phyloP scores from a whole-genome alignment of 2,888 invertebrate genomes.

The Drosophila subquinaria region DNA sequence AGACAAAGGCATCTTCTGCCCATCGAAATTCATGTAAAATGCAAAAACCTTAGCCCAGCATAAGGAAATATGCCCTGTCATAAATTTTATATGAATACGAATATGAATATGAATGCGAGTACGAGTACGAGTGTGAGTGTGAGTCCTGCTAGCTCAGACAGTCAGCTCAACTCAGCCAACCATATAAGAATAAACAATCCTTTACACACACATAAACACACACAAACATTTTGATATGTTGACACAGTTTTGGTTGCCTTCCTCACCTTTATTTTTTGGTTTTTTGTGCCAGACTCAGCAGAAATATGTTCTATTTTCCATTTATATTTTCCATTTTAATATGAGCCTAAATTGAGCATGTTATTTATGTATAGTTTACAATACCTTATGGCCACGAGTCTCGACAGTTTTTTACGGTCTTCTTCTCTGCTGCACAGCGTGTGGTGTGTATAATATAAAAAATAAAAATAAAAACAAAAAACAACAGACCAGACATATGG shows the following conservation, averaged over 20 bases:
- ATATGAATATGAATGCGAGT: constrained; percentile 38
- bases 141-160: constrained; percentile 32
- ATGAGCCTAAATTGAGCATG: constrained; percentile 78
- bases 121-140: constrained; percentile 1
- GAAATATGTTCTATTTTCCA: constrained; percentile 57
- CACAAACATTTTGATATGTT: constrained; percentile 52
- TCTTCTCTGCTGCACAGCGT: constrained; percentile 57
- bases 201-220: constrained; percentile 45
- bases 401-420: constrained; percentile 35
- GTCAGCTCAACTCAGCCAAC: constrained; percentile 37
- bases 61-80: constrained; percentile 77
- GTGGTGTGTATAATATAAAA: constrained; percentile 27
- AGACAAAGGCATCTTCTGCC: constrained; percentile 65
- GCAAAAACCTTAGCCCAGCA: constrained; percentile 67
- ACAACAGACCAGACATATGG: constrained; percentile 30
- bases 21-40: constrained; percentile 72
- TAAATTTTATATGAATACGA: constrained; percentile 71
- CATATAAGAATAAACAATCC: constrained; percentile 66
- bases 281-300: constrained; percentile 60
- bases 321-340: constrained; percentile 70
- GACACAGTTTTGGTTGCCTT: constrained; percentile 64
- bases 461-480: constrained; percentile 22
- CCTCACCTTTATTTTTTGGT: constrained; percentile 15
- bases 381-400: constrained; percentile 67
- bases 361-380: constrained; percentile 77